Conservation (phyloP, 2,113 vertebrate species). For the Recurvirostra avosetta region DNA sequence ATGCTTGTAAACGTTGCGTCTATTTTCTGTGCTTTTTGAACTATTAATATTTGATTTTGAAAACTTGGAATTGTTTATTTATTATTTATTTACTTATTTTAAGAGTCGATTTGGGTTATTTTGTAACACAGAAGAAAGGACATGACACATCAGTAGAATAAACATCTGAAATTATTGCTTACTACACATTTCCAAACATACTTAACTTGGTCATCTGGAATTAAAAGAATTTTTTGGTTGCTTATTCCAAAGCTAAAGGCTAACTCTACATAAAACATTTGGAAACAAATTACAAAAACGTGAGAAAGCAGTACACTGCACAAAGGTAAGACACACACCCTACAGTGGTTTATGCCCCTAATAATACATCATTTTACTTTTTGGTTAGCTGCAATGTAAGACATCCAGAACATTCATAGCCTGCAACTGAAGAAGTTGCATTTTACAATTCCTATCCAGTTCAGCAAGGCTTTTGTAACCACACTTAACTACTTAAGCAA, state of each 20-base stretch:
- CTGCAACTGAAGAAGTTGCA: background rate
- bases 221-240: background rate
- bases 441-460: background rate
- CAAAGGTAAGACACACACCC: accelerated
- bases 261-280: background rate
- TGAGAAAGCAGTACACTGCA: background rate
- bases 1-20: background rate
- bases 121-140: background rate
- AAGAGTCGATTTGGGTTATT: background rate
- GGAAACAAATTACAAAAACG: background rate
- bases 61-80: background rate
- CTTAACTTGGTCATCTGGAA: background rate
- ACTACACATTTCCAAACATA: background rate
- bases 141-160: background rate
- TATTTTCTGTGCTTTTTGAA: background rate
- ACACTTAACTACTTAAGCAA: background rate
- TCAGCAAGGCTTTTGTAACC: background rate
- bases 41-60: background rate
- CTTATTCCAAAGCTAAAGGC: background rate
- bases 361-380: background rate
- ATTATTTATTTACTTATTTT: background rate
- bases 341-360: background rate
- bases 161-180: background rate
- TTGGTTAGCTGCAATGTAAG: background rate
- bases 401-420: background rate